phyloP scores from a whole-genome alignment of 2,113 vertebrate genomes.

The Amphiprion ocellaris region DNA sequence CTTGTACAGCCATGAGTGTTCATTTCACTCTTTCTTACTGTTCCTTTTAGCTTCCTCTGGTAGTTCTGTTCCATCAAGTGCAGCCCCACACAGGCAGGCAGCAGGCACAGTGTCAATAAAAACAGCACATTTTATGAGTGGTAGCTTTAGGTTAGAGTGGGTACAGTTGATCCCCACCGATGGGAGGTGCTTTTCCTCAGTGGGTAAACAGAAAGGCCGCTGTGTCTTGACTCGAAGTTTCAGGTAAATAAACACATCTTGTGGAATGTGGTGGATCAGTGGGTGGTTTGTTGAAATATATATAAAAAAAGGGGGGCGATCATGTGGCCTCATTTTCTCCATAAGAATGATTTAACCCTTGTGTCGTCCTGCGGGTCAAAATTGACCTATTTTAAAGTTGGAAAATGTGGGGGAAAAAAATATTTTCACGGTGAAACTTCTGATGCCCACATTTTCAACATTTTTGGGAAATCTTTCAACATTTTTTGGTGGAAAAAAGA shows the following conservation, averaged over 20 bases:
- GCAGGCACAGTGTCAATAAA: constrained; percentile 32
- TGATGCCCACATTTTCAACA: no score
- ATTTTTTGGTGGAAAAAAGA: no score
- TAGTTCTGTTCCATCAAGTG: constrained; percentile 33
- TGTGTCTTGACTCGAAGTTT: not conserved
- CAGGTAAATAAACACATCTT: constrained; percentile 4
- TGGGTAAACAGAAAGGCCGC: constrained; percentile 33
- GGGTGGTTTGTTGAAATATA: constrained; percentile 14
- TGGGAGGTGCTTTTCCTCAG: constrained; percentile 8
- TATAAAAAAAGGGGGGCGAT: not conserved
- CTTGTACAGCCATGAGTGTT: not conserved
- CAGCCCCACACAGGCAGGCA: not conserved
- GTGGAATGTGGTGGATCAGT: constrained; percentile 24
- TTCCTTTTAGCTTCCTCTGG: constrained; percentile 1
- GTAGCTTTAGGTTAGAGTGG: not conserved
- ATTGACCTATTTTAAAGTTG: no score
- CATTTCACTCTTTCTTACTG: not conserved
- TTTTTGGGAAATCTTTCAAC: no score
- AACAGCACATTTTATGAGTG: constrained; percentile 5
- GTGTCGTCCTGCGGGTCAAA: no score
- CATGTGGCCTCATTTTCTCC: not conserved
- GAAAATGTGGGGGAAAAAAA: no score
- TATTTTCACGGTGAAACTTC: no score
- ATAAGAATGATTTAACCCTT: not conserved
- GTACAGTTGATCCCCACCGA: constrained; percentile 14